Evolutionary conservation across 2,797 vertebrate species (phyloP), one percentile per base, ranked within the genome.

Genomic region (Chelonia mydas): DNA sequence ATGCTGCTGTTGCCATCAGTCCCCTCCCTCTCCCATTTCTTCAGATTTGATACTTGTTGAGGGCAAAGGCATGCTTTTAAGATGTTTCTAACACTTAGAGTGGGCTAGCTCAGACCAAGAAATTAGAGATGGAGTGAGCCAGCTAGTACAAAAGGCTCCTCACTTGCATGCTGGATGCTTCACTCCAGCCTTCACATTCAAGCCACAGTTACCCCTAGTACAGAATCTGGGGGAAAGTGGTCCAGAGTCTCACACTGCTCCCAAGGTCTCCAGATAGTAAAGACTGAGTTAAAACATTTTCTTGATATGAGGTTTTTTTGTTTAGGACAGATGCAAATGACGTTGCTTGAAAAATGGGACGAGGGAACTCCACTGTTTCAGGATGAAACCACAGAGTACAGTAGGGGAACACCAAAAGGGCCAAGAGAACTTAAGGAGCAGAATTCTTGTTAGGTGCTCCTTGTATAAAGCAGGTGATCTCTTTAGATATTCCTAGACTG

Each of bases 251-350:
- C 54, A 33, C n/a, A 28, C 49, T 51, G 16, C 80, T 9, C 13
- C 59, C 59, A 15, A 61, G 59, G 59, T 61, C 59, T 61, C 59
- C 31, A 61, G 28, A 61, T 15, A 61, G 59, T 16, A 61, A 61
- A 61, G 59, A 61, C 28, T 2, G 12, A 15, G 28, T 61, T 61
- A 33, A 61, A 59, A 59, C 55, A 57, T 57, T 61, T 61, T 33
- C 57, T 61, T 28, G 31, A 61, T 13, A 61, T 1, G 57, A 31
- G 13, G 6, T 13, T 16, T 31, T 55, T 85, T 90, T 79, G 81
- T 88, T 12, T n/a, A 27, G 80, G 23, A 19, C 94, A 91, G 59
- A 87, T 0, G 76, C 2, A 80, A 92, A 94, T 10, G 86, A 81
- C 5, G 25, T 27, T 87, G 78, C 16, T 31, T 13, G 78, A 90